phyloP scores from a whole-genome alignment of 2,888 invertebrate species.

The Patella ulyssiponensis region DNA sequence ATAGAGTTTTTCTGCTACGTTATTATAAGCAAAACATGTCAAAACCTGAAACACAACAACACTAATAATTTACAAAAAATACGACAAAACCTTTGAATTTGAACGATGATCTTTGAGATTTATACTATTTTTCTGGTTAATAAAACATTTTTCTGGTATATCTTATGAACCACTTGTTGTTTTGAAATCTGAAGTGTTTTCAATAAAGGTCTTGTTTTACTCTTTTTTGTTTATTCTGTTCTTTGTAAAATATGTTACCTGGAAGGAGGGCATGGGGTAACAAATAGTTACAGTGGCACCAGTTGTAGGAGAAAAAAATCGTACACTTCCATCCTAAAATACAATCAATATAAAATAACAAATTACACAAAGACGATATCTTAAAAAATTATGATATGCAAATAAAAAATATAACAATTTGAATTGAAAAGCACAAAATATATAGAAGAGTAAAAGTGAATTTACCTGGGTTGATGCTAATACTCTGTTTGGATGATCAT shows the following conservation, averaged over 20 bases:
- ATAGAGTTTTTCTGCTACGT: slow-evolving; percentile 49
- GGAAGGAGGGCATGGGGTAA: slow-evolving; percentile 56
- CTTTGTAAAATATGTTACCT: slow-evolving; percentile 39
- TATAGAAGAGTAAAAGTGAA: not conserved
- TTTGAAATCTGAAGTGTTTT: too few relatives aligned
- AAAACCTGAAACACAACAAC: slow-evolving; percentile 40
- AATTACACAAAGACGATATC: too few relatives aligned
- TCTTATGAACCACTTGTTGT: too few relatives aligned
- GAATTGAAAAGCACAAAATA: not conserved
- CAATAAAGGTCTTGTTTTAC: too few relatives aligned
- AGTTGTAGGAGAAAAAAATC: slow-evolving; percentile 56
- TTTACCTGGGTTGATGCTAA: slow-evolving; percentile 56
- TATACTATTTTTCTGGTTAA: too few relatives aligned
- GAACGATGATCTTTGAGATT: too few relatives aligned
- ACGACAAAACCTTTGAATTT: too few relatives aligned
- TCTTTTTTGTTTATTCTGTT: too few relatives aligned
- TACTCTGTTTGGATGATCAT: slow-evolving; percentile 44
- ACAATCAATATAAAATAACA: not conserved
- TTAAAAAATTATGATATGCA: too few relatives aligned
- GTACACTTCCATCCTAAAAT: slow-evolving; percentile 60
- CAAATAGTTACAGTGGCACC: slow-evolving; percentile 56
- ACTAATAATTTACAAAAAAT: too few relatives aligned
- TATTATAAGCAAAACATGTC: slow-evolving; percentile 52
- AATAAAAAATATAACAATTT: too few relatives aligned
- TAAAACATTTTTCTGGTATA: too few relatives aligned